Percentiles rank a stretch among this genome's conserved stretches.
Evolutionary conservation across 2,113 vertebrate genomes (phyloP).

Genomic region (Cichladusa arquata): DNA sequence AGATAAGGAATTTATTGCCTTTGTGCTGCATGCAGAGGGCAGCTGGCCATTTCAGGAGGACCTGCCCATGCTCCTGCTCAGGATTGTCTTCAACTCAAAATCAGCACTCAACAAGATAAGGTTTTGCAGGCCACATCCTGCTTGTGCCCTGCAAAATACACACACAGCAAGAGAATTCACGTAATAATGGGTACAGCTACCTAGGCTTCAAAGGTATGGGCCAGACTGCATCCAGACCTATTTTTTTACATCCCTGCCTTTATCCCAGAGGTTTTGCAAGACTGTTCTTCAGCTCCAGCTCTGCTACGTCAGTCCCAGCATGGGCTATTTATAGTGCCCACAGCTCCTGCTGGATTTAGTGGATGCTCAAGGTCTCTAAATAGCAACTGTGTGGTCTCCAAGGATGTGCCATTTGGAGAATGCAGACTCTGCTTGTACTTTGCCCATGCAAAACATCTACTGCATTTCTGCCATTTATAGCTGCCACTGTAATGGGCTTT

Average conservation of each 20-base stretch:
- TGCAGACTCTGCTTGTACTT: neutral
- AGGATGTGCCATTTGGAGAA: neutral
- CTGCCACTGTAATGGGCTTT: neutral
- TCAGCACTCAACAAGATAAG: too few species aligned
- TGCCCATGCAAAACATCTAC: neutral
- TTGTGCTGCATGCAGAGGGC: neutral
- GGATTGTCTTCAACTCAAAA: neutral
- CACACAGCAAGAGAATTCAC: neutral
- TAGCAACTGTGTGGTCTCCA: neutral
- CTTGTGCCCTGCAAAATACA: neutral
- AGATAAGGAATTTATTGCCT: conserved; percentile 5
- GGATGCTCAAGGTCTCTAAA: neutral
- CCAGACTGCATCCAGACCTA: neutral
- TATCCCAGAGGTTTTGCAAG: neutral
- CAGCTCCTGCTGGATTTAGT: neutral
- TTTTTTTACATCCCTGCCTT: neutral
- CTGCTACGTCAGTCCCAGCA: neutral
- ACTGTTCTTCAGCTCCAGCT: neutral
- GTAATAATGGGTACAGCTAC: neutral
- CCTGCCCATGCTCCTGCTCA: rapidly evolving
- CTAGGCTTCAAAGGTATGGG: neutral
- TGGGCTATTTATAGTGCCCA: neutral
- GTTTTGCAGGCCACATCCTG: neutral
- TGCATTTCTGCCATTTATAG: neutral
- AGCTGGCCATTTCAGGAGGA: neutral